Evolutionary conservation across 2,888 invertebrate genomes (phyloP).

Genomic region (Morpho deidamia): DNA sequence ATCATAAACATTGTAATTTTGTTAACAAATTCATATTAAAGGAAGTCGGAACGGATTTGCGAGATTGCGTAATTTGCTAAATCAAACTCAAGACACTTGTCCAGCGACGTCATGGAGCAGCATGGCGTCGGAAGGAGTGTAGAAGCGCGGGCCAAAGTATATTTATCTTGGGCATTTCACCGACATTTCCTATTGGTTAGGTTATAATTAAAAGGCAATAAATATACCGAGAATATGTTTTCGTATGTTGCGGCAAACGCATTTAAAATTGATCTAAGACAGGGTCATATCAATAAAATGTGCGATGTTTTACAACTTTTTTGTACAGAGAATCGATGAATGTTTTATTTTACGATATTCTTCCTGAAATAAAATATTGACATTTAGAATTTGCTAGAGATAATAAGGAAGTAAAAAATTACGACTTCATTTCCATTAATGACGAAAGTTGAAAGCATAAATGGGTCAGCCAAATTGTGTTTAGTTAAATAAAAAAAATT

Average conservation of each 20-base stretch:
- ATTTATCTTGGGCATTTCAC: constrained; percentile 18
- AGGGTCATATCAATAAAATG: constrained; percentile 10
- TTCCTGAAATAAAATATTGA: constrained; percentile 14
- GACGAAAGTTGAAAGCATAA: too few relatives aligned
- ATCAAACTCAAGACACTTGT: constrained; percentile 25
- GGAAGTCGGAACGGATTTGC: constrained; percentile 15
- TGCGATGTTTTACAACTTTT: neutral
- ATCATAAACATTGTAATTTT: constrained; percentile 15
- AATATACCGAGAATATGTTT: neutral
- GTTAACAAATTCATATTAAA: constrained; percentile 17
- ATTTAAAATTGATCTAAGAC: constrained; percentile 1
- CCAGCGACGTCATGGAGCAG: constrained; percentile 24
- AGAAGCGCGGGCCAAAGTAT: constrained; percentile 11
- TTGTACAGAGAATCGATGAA: neutral
- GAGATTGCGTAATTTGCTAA: constrained; percentile 24
- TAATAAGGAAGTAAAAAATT: too few relatives aligned
- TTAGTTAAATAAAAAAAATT: too few relatives aligned
- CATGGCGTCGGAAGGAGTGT: constrained; percentile 21
- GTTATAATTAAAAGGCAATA: constrained; percentile 12
- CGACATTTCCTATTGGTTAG: constrained; percentile 11
- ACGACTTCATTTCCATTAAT: too few relatives aligned
- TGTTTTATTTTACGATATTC: constrained; percentile 7
- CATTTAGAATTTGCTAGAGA: neutral
- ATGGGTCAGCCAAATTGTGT: too few relatives aligned
- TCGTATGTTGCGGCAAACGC: neutral